Evolutionary conservation across 2,113 vertebrate species (phyloP), one percentile per base, ranked within the genome.

Genomic region (Scomber scombrus): DNA sequence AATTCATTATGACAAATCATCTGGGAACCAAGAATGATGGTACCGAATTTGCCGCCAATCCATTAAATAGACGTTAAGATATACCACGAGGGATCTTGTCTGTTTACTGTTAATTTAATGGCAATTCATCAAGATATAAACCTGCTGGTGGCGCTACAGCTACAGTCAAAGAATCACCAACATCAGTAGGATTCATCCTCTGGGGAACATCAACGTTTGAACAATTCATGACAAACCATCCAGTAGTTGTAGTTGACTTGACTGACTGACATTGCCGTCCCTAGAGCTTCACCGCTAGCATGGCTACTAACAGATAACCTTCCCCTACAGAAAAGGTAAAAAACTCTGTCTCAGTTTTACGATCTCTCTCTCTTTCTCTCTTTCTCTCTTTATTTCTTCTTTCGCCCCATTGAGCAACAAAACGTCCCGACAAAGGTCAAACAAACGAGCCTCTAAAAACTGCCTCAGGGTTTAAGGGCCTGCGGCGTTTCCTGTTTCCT

Each of bases 391-490:
- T 55, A 23, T 2, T 23, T 23, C 23, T 23, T 47, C 71, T 75
- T 76, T 64, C 23, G 1, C 31, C 34, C 19, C 34, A 49, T 5
- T 46, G 7, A 74, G 51, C 62, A 29, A 62, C 68, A 21, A 55
- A 85, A 65, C 26, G 9, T 66, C 55, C 49, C 9, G 1, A 60
- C 52, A 4, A 81, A 77, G 67, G 81, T n/a, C 54, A 19, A 62
- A 68, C 5, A 58, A 4, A 0, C 23, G 9, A 16, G 71, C 57
- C 51, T 63, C 65, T 64, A 47, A 78, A 82, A 91, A 82, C 83
- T 72, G 50, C 62, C 13, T 66, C 6, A 0, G 0, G 18, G 43
- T 50, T 50, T 78, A 69, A 75, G 57, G 10, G 80, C 15, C 47
- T 0, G 46, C 18, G 0, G 51, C 2, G 11, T 58, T 67, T 66